These are phyloP conservation scores for Zaprionus capensis DNA, from an alignment of 1,140 invertebrate species.

Conservation along the genomic window DNA sequence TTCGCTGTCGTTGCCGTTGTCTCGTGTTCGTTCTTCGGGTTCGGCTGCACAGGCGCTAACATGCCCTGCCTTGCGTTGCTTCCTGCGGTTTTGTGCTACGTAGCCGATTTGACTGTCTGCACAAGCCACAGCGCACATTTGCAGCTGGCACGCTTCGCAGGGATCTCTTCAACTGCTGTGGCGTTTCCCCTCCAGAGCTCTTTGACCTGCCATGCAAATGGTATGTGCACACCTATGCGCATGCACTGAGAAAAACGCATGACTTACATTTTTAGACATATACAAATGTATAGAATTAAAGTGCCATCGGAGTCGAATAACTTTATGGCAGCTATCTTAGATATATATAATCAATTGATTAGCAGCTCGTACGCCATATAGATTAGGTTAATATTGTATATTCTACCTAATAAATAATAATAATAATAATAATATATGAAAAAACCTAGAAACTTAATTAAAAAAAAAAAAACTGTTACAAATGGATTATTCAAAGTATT, in stretches of 20 bases:
- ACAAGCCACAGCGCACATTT: slow-evolving; percentile 37
- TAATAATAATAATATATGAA: no score
- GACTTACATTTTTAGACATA: neutral
- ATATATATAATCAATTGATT: no score
- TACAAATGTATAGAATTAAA: slow-evolving; percentile 1
- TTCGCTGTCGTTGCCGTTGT: slow-evolving; percentile 46
- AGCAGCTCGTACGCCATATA: no score
- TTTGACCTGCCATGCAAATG: slow-evolving; percentile 67
- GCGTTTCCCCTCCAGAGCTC: slow-evolving; percentile 36
- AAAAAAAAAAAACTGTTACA: no score
- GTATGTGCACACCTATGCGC: slow-evolving; percentile 60
- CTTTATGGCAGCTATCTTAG: no score
- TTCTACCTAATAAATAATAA: no score
- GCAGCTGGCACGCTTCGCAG: slow-evolving; percentile 80
- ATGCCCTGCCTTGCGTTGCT: slow-evolving; percentile 39
- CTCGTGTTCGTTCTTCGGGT: slow-evolving; percentile 46
- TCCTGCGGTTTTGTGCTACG: neutral
- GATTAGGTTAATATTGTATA: no score
- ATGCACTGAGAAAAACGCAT: slow-evolving; percentile 43
- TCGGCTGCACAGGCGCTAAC: neutral
- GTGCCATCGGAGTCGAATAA: neutral
- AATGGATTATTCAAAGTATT: no score
- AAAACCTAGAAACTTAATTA: no score
- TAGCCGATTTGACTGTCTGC: slow-evolving; percentile 28
- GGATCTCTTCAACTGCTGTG: slow-evolving; percentile 70